Percentiles rank a stretch among this genome's conserved stretches.
Evolutionary conservation across 2,888 invertebrate species (phyloP).

Genomic region (Unio delphinus): DNA sequence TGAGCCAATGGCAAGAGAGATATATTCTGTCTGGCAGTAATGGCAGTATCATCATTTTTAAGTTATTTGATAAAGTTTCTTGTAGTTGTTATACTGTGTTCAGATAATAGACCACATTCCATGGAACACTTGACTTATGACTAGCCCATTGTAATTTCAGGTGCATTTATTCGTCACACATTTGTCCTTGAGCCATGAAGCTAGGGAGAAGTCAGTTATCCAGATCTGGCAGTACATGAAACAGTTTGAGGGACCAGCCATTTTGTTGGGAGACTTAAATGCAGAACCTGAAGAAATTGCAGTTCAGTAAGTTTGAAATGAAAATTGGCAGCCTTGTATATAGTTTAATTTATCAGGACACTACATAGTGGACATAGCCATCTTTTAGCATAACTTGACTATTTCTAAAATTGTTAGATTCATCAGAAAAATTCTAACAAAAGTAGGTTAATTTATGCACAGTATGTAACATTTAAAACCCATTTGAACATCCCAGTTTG

Average conservation of each 20-base stretch:
- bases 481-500: no score
- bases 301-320: slow-evolving; percentile 37
- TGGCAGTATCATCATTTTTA: background rate
- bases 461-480: no score
- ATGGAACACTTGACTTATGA: background rate
- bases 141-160: slow-evolving; percentile 22
- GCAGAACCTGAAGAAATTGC: slow-evolving; percentile 55
- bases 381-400: no score
- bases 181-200: slow-evolving; percentile 59
- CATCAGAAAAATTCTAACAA: no score
- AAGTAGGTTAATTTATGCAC: no score
- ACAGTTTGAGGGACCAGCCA: slow-evolving; percentile 38
- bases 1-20: no score
- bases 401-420: no score
- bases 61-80: background rate
- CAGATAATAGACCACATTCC: no score
- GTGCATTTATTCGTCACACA: slow-evolving; percentile 57
- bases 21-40: background rate
- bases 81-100: no score
- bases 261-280: slow-evolving; percentile 59
- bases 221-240: slow-evolving; percentile 49
- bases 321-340: no score
- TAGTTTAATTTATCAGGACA: no score
- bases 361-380: no score
- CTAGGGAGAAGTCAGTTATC: slow-evolving; percentile 50